phyloP scores from a whole-genome alignment of 2,113 vertebrate species.

The Colaptes auratus region DNA sequence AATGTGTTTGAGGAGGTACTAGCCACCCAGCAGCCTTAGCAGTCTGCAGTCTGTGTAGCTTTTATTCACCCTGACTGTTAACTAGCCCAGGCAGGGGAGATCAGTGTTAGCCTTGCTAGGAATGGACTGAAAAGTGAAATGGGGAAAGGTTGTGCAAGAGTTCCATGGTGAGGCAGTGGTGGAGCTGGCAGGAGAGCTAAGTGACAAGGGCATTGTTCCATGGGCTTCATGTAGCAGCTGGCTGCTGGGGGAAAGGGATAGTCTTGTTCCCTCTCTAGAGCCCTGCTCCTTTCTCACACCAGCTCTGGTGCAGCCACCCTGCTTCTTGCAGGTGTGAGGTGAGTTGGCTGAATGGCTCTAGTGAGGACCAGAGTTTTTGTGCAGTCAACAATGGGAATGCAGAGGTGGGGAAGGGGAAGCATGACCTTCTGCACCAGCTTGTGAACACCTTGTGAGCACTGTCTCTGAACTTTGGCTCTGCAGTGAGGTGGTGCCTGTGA shows the following conservation, averaged over 20 bases:
- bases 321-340: background rate
- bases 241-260: background rate
- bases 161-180: background rate
- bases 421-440: background rate
- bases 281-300: background rate
- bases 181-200: background rate
- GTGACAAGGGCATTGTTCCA: background rate
- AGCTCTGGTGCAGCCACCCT: background rate
- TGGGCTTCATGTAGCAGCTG: background rate
- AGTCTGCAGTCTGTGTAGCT: background rate
- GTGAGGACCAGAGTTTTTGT: background rate
- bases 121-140: background rate
- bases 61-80: background rate
- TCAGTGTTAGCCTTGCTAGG: background rate
- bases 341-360: background rate
- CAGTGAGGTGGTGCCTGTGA: no score
- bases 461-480: no score
- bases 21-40: background rate
- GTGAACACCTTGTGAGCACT: no score
- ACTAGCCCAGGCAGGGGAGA: background rate
- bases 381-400: background rate
- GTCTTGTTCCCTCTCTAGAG: background rate
- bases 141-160: background rate
- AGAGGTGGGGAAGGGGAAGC: background rate
- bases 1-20: constrained; percentile 94